Conservation (phyloP, 1,140 invertebrate genomes). For the Drosophila pachea region DNA sequence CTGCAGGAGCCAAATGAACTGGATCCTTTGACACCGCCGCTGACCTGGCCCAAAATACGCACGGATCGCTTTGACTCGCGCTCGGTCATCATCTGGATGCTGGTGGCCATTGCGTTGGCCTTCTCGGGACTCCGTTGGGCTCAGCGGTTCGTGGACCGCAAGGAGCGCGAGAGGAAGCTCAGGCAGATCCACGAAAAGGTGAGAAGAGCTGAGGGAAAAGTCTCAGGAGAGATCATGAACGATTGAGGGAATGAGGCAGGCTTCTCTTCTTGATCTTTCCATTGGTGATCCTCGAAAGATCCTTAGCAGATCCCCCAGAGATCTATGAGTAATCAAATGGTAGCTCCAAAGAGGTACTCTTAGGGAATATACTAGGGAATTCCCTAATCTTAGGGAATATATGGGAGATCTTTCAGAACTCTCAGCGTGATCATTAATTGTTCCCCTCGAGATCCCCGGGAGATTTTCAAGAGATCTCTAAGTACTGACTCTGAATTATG, state of each 20-base stretch:
- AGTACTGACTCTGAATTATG: background rate
- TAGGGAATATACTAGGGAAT: too few species aligned
- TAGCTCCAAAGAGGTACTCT: too few species aligned
- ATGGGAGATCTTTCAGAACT: background rate
- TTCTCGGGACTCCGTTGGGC: conserved; percentile 64
- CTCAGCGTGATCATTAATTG: background rate
- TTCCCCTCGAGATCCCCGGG: background rate
- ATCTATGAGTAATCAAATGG: too few species aligned
- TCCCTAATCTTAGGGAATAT: too few species aligned
- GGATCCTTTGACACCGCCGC: conserved; percentile 48
- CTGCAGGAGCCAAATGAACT: conserved; percentile 31
- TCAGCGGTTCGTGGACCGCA: conserved; percentile 60
- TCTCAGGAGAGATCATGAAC: too few species aligned
- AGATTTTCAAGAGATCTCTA: background rate
- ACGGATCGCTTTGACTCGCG: conserved; percentile 72
- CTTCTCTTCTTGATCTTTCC: too few species aligned
- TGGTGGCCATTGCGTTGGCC: conserved; percentile 63
- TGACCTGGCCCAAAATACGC: conserved; percentile 67
- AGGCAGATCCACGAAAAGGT: conserved; percentile 30
- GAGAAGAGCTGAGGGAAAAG: background rate
- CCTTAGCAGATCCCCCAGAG: too few species aligned
- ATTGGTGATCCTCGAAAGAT: too few species aligned
- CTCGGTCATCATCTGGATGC: conserved; percentile 77
- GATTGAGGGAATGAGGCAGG: too few species aligned
- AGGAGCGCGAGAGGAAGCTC: conserved; percentile 20